Evolutionary conservation across 2,888 invertebrate species (phyloP).

Genomic region (Noctuana brunneofusca): DNA sequence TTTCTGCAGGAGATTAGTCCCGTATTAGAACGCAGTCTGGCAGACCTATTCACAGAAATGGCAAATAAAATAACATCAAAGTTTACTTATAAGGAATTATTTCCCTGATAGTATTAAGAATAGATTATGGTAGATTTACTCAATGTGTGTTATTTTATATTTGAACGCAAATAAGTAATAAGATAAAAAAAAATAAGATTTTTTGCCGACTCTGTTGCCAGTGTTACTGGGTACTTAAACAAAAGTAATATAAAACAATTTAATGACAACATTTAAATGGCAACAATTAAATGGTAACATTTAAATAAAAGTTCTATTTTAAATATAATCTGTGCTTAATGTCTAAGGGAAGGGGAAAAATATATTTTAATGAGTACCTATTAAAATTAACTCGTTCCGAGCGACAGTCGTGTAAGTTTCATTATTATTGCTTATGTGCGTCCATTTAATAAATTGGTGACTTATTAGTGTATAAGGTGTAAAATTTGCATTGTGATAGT

Average conservation of each 20-base stretch:
- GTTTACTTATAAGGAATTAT: conserved; percentile 87
- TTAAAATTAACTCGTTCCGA: too few species aligned
- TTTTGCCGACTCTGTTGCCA: not conserved
- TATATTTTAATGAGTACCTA: too few species aligned
- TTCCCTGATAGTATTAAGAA: conserved; percentile 69
- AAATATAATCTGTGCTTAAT: too few species aligned
- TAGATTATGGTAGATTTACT: not conserved
- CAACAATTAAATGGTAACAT: too few species aligned
- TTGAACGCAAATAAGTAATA: not conserved
- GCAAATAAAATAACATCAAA: conserved; percentile 87
- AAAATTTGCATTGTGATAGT: conserved; percentile 36
- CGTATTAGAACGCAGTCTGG: conserved; percentile 84
- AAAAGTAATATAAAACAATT: too few species aligned
- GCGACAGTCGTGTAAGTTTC: too few species aligned
- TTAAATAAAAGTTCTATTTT: too few species aligned
- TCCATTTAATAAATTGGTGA: conserved; percentile 24
- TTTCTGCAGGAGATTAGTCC: conserved; percentile 87
- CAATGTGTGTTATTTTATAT: not conserved
- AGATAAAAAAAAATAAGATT: not conserved
- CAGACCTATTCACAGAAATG: conserved; percentile 86
- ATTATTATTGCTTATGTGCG: conserved; percentile 1
- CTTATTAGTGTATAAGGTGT: conserved; percentile 20
- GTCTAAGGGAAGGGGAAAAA: too few species aligned
- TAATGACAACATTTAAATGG: too few species aligned
- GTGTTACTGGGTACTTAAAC: too few species aligned